Percentiles rank a stretch among this genome's conserved stretches.
Evolutionary conservation across 2,113 vertebrate genomes (phyloP).

Genomic region (Ictalurus furcatus): DNA sequence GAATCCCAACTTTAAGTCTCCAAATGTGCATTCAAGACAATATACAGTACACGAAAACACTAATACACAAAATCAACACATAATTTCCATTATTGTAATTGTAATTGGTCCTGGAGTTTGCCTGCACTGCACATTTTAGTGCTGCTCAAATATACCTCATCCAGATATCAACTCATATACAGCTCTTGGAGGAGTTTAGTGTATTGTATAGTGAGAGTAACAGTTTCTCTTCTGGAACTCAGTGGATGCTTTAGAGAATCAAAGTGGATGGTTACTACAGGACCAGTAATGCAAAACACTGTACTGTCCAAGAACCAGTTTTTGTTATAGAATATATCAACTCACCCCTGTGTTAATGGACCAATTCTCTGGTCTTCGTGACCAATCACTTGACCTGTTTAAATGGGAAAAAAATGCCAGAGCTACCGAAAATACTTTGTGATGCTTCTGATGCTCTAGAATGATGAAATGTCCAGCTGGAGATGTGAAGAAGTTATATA

Average conservation of each 20-base stretch:
- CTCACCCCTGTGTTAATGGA: slow-evolving; percentile 49
- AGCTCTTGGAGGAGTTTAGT: not conserved
- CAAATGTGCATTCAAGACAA: not conserved
- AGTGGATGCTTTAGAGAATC: not conserved
- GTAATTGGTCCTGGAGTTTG: not conserved
- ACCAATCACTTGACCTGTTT: not conserved
- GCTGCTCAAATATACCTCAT: not conserved
- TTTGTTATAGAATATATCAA: slow-evolving; percentile 13
- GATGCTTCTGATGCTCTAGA: slow-evolving; percentile 57
- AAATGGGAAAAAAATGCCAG: slow-evolving; percentile 1
- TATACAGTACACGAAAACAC: not conserved
- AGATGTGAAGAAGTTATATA: slow-evolving; percentile 35
- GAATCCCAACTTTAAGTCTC: not conserved
- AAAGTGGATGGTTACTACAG: not conserved
- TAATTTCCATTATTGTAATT: not conserved
- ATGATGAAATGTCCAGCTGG: slow-evolving; percentile 33
- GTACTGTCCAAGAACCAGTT: not conserved
- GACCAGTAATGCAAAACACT: slow-evolving; percentile 1
- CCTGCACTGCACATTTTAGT: not conserved
- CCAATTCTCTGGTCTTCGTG: slow-evolving; percentile 13
- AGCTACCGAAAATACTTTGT: slow-evolving; percentile 29
- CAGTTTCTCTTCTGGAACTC: not conserved
- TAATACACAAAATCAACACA: not conserved
- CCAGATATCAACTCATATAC: not conserved
- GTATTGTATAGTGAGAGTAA: not conserved